These are phyloP conservation scores for Scaptomyza tumidula DNA, from an alignment of 2,888 invertebrate genomes.

Conservation along the genomic window DNA sequence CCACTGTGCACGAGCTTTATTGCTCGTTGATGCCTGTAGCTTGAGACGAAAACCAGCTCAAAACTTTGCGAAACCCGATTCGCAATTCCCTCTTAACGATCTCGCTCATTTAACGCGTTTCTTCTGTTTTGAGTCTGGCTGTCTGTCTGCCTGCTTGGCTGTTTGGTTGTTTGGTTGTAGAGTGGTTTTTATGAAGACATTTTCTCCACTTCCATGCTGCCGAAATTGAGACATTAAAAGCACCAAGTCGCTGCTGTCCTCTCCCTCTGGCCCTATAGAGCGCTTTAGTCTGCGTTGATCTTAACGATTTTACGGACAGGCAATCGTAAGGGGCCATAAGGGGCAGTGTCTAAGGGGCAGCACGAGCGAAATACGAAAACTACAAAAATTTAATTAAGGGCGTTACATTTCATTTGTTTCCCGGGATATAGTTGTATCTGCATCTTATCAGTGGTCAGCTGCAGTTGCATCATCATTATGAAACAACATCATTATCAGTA, in stretches of 20 bases:
- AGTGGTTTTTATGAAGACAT: conserved; percentile 75
- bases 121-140: conserved; percentile 27
- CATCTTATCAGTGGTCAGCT: conserved; percentile 65
- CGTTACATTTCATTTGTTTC: conserved; percentile 75
- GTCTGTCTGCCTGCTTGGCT: conserved; percentile 31
- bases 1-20: conserved; percentile 31
- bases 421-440: conserved; percentile 10
- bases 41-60: conserved; percentile 24
- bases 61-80: conserved; percentile 37
- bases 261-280: neutral
- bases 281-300: conserved; percentile 23
- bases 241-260: conserved; percentile 42
- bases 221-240: conserved; percentile 82
- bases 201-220: conserved; percentile 59
- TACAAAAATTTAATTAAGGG: conserved; percentile 72
- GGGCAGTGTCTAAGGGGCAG: conserved; percentile 13
- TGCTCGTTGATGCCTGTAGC: conserved; percentile 19
- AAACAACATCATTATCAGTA: conserved; percentile 19
- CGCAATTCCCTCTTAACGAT: conserved; percentile 67
- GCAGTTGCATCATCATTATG: conserved; percentile 56
- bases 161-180: conserved; percentile 33
- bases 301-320: conserved; percentile 23
- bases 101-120: conserved; percentile 79
- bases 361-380: conserved; percentile 16
- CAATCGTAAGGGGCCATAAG: conserved; percentile 3